Conservation (phyloP, 1,140 invertebrate species). For the Brachystomella parvula region DNA sequence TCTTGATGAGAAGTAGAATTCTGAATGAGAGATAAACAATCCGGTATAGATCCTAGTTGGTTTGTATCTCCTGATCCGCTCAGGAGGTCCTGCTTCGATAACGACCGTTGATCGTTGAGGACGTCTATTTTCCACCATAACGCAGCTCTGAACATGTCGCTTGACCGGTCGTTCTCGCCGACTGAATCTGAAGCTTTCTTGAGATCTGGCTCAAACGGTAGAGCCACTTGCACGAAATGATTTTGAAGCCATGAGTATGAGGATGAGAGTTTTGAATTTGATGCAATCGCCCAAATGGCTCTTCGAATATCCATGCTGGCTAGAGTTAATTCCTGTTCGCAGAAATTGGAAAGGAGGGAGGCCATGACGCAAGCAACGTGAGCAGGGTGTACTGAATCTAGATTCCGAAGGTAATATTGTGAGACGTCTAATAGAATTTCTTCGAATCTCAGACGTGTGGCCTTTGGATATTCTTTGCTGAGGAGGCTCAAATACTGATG, state of each 20-base stretch:
- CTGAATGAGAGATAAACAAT: constrained; percentile 24
- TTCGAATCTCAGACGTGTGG: constrained; percentile 20
- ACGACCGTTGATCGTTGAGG: background rate
- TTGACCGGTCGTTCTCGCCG: background rate
- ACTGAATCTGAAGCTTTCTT: background rate
- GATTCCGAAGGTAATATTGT: constrained; percentile 19
- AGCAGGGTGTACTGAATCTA: background rate
- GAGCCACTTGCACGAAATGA: constrained; percentile 15
- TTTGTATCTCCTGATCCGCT: background rate
- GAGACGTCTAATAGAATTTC: constrained; percentile 31
- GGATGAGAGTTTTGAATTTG: constrained; percentile 7
- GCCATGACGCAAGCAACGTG: constrained; percentile 1
- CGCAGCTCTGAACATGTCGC: background rate
- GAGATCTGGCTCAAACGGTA: constrained; percentile 10
- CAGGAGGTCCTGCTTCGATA: background rate
- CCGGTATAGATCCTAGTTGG: too few relatives aligned
- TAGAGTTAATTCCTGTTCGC: constrained; percentile 17
- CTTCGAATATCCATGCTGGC: constrained; percentile 22
- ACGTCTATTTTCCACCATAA: constrained; percentile 17
- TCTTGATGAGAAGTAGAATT: constrained; percentile 27
- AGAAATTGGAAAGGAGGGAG: constrained; percentile 16
- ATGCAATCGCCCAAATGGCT: constrained; percentile 16
- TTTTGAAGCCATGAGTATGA: constrained; percentile 7
- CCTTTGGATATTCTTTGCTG: constrained; percentile 20
- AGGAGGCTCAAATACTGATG: constrained; percentile 21